Conservation (phyloP, 2,113 vertebrate species). For the Ploceus nigricollis region DNA sequence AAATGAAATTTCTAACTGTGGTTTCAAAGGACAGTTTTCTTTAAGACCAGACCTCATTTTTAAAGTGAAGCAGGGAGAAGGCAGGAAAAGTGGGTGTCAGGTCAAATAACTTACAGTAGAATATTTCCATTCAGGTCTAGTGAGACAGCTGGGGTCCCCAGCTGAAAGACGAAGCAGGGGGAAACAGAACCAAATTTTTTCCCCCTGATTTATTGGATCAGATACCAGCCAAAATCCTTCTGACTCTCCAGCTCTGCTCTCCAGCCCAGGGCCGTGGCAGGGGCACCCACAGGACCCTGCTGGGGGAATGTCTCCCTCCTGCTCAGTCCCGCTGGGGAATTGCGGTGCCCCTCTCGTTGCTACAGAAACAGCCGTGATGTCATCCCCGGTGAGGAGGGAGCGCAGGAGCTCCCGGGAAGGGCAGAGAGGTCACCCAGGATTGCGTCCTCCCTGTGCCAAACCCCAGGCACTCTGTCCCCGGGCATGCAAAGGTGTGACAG, state of each 20-base stretch:
- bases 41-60: background rate
- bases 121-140: background rate
- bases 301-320: background rate
- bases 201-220: background rate
- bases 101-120: background rate
- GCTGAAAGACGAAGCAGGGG: accelerated
- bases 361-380: slow-evolving; percentile 9
- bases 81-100: background rate
- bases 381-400: background rate
- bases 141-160: background rate
- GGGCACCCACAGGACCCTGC: background rate
- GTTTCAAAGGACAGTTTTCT: background rate
- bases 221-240: background rate
- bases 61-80: background rate
- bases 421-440: background rate
- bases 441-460: accelerated
- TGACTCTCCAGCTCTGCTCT: background rate
- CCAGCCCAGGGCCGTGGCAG: background rate
- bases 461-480: accelerated
- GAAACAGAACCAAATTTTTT: background rate
- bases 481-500: background rate
- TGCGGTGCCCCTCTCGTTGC: background rate
- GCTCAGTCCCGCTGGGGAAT: background rate
- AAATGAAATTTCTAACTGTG: background rate
- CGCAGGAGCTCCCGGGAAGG: background rate